Base-by-base conservation (phyloP, 2,797 vertebrate species). In the Todus mexicanus region DNA sequence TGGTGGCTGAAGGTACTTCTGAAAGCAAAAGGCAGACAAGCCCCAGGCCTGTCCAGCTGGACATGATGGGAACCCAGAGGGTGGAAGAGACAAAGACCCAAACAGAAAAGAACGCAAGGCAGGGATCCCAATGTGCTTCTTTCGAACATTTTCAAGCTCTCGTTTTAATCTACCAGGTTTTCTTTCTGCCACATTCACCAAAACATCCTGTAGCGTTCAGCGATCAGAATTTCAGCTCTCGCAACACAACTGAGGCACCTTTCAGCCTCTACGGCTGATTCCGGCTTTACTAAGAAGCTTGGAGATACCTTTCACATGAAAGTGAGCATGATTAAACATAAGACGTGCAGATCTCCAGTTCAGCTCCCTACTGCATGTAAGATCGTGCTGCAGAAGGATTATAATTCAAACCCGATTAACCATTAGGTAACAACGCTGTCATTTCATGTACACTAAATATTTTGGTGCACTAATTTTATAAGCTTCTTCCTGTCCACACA, bases 31-130 rank as follows among this genome's bases (percentile, higher is more conserved):
- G 11, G 54, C 64, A 42, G 35, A 1, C 17, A 31, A 53, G 35
- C 47, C 31, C 15, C 22, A 22, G 26, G 42, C 29, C 35, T 53
- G 9, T 25, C 43, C 70, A 42, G 4, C 21, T 7, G 37, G 68
- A 42, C 40, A 8, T 2, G 38, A 27, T 1, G 4, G 25, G 59
- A 85, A 25, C 40, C 40, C 64, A 56, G n/a, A 0, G 0, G 57
- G 31, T 33, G 15, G 60, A 48, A 43, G 40, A 60, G 40, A 45
- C 59, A 56, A 50, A 66, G 53, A 35, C 48, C 15, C 64, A 51
- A 31, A 38, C 12, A 42, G 11, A 72, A 38, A n/a, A 47, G 27
- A 59, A 43, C 21, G 15, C 40, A 59, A 48, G 26, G 47, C 1
- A 1, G 19, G 15, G 51, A 65, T 35, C 65, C 29, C 35, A 56